phyloP scores from a whole-genome alignment of 2,797 vertebrate species.

The Poeciliopsis turneri region DNA sequence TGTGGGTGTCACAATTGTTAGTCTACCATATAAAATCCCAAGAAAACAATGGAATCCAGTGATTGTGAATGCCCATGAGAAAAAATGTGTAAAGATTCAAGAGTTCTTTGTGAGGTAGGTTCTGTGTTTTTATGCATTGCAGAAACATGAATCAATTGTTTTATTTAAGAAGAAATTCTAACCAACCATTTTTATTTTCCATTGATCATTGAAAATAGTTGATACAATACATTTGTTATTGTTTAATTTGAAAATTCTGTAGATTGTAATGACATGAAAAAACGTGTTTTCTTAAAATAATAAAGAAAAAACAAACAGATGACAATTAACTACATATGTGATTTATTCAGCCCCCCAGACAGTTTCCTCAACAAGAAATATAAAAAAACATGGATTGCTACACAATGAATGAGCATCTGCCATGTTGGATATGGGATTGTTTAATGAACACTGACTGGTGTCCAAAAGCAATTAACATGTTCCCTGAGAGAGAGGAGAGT shows the following conservation, averaged over 20 bases:
- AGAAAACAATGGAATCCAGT: neutral
- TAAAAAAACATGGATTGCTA: constrained; percentile 7
- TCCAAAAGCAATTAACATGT: constrained; percentile 75
- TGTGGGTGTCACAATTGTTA: neutral
- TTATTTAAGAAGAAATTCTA: neutral
- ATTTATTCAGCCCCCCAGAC: constrained; percentile 22
- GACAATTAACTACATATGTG: constrained; percentile 29
- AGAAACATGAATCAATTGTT: neutral
- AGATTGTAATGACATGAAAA: constrained; percentile 8
- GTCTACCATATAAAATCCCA: neutral
- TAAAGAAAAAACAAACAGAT: constrained; percentile 14
- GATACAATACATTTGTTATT: neutral
- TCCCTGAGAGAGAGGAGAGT: constrained; percentile 37
- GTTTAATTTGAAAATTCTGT: constrained; percentile 4
- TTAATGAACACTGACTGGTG: constrained; percentile 67
- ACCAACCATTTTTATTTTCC: constrained; percentile 11
- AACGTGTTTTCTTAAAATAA: constrained; percentile 1
- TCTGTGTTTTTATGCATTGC: neutral
- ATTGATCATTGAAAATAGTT: neutral
- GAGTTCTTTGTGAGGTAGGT: neutral
- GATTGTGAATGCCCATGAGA: neutral
- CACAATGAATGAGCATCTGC: constrained; percentile 64
- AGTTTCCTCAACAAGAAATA: constrained; percentile 2
- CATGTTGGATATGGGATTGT: constrained; percentile 45
- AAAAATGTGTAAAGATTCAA: neutral